Evolutionary conservation across 2,797 vertebrate genomes (phyloP).

Genomic region (Meriones psammophilus): DNA sequence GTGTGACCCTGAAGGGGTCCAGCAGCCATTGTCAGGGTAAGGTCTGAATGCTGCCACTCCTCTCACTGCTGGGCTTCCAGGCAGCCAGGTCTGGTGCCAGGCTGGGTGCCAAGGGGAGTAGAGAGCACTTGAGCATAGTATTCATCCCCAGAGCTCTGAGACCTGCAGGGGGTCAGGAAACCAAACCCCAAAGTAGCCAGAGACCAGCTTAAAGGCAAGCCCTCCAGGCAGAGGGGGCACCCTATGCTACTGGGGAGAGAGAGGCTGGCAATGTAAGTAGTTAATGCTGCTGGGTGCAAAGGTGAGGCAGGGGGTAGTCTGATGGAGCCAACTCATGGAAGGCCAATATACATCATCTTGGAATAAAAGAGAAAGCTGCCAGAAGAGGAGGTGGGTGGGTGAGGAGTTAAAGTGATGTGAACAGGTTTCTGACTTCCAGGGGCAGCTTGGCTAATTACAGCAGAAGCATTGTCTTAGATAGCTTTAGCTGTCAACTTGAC

Average conservation of each 20-base stretch:
- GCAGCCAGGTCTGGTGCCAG: neutral
- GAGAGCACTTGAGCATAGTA: accelerated
- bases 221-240: neutral
- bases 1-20: neutral
- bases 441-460: accelerated
- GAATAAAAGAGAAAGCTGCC: neutral
- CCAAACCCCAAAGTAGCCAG: neutral
- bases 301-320: neutral
- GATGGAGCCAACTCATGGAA: neutral
- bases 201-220: neutral
- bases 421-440: neutral
- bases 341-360: accelerated
- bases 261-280: neutral
- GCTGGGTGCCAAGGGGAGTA: neutral
- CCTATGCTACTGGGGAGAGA: neutral
- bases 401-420: neutral
- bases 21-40: accelerated
- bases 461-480: neutral
- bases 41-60: neutral
- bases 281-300: too few species aligned
- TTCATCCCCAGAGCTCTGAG: neutral
- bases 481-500: neutral
- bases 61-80: accelerated
- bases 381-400: accelerated
- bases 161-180: neutral